Evolutionary conservation across 1,140 invertebrate genomes (phyloP).

Genomic region (Drosophila kohkoa): DNA sequence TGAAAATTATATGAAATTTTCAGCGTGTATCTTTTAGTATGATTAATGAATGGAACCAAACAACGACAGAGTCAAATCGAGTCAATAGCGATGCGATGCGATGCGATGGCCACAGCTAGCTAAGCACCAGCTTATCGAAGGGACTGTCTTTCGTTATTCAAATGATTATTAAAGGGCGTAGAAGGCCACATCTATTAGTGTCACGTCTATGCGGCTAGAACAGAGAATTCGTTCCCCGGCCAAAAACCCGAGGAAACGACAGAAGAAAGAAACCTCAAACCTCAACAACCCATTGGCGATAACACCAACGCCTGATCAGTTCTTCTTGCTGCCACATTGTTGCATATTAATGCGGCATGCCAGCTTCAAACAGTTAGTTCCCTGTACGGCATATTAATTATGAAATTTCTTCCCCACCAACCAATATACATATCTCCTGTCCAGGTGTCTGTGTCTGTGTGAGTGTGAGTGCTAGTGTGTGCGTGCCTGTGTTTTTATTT

Average conservation of each 20-base stretch:
- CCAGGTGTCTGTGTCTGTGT: background rate
- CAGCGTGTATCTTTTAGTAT: constrained; percentile 68
- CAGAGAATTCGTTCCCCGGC: constrained; percentile 19
- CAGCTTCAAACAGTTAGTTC: constrained; percentile 68
- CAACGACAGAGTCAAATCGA: constrained; percentile 28
- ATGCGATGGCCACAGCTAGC: constrained; percentile 6
- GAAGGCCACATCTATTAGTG: constrained; percentile 75
- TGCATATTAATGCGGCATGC: constrained; percentile 67
- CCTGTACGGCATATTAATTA: constrained; percentile 78
- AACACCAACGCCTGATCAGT: constrained; percentile 40
- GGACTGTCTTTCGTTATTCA: constrained; percentile 68
- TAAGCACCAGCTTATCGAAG: constrained; percentile 38
- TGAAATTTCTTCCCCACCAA: constrained; percentile 63
- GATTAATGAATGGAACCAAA: constrained; percentile 73
- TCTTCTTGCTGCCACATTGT: constrained; percentile 35
- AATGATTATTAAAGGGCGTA: constrained; percentile 74
- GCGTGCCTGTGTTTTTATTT: constrained; percentile 11
- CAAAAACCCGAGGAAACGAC: background rate
- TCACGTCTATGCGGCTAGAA: constrained; percentile 57
- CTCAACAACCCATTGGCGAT: constrained; percentile 36
- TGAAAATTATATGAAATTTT: constrained; percentile 75
- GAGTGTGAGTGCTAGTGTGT: background rate
- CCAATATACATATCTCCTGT: constrained; percentile 15
- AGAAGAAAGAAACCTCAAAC: constrained; percentile 3
- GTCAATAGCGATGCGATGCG: background rate